phyloP scores from a whole-genome alignment of 2,888 invertebrate species.

The Bursaphelenchus okinawaensis region DNA sequence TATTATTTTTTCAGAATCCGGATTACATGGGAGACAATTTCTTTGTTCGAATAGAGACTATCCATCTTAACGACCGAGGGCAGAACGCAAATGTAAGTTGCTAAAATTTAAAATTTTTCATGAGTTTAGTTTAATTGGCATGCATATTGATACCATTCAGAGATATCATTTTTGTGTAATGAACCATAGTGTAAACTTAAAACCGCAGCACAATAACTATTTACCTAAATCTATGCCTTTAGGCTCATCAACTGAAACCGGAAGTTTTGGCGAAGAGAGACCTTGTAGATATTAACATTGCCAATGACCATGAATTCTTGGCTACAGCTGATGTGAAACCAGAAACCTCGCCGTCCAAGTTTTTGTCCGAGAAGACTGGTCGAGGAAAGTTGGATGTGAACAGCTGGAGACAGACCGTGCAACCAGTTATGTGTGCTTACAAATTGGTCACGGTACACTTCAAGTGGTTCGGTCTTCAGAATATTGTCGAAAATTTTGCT shows the following conservation, averaged over 20 bases:
- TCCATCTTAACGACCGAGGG: conserved; percentile 76
- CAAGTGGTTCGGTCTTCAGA: conserved; percentile 94
- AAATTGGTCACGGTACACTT: conserved; percentile 94
- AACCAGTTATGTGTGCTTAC: conserved; percentile 86
- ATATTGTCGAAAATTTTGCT: conserved; percentile 72
- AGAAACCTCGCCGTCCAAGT: conserved; percentile 78
- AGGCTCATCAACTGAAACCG: conserved; percentile 85
- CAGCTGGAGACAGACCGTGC: conserved; percentile 41
- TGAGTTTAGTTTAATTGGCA: not conserved
- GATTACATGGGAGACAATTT: conserved; percentile 86
- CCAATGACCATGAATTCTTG: conserved; percentile 68
- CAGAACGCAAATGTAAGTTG: conserved; percentile 52
- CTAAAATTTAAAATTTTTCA: not conserved
- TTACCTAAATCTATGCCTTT: conserved; percentile 39
- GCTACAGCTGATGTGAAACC: conserved; percentile 73
- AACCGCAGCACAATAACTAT: not conserved
- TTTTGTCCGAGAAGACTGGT: conserved; percentile 83
- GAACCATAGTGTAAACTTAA: not conserved
- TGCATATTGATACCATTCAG: too few relatives aligned
- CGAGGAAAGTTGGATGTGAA: conserved; percentile 73
- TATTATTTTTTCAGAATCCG: conserved; percentile 61
- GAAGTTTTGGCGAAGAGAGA: conserved; percentile 83
- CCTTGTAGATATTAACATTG: conserved; percentile 81
- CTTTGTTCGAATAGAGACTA: conserved; percentile 83
- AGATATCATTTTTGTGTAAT: too few relatives aligned